A percentile compares a stretch with the other conserved stretches of the same genome.
phyloP scores from a whole-genome alignment of 2,113 vertebrate species.

The Propithecus coquereli region DNA sequence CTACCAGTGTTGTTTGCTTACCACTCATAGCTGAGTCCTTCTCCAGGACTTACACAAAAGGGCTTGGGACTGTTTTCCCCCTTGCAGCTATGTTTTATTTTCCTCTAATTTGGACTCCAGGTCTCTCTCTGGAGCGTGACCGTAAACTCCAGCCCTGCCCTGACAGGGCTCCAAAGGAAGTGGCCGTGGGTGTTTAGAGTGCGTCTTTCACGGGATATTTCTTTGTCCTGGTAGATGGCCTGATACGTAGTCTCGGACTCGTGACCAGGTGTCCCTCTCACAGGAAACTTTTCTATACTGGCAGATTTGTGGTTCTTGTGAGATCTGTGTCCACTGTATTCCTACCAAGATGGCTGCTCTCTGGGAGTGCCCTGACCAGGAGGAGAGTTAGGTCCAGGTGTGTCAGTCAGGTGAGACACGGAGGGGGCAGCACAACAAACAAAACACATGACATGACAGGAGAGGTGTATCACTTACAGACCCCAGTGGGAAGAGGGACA shows the following conservation, averaged over 20 bases:
- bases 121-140: not conserved
- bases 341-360: not conserved
- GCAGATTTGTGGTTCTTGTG: not conserved
- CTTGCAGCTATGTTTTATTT: not conserved
- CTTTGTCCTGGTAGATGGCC: not conserved
- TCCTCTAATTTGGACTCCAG: not conserved
- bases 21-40: not conserved
- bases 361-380: not conserved
- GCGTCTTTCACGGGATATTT: not conserved
- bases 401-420: not conserved
- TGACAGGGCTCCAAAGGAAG: not conserved
- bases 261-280: not conserved
- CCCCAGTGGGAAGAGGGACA: not conserved
- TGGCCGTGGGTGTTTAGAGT: not conserved
- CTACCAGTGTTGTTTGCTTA: not conserved
- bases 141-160: not conserved
- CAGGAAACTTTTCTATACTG: not conserved
- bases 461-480: not conserved
- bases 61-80: fast-evolving
- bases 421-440: not conserved
- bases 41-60: not conserved
- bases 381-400: not conserved
- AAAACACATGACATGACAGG: not conserved
- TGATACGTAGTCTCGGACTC: not conserved
- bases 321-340: not conserved